Percentiles rank a stretch among this genome's conserved stretches.
Evolutionary conservation across 2,113 vertebrate genomes (phyloP).

Genomic region (Gambusia holbrooki): DNA sequence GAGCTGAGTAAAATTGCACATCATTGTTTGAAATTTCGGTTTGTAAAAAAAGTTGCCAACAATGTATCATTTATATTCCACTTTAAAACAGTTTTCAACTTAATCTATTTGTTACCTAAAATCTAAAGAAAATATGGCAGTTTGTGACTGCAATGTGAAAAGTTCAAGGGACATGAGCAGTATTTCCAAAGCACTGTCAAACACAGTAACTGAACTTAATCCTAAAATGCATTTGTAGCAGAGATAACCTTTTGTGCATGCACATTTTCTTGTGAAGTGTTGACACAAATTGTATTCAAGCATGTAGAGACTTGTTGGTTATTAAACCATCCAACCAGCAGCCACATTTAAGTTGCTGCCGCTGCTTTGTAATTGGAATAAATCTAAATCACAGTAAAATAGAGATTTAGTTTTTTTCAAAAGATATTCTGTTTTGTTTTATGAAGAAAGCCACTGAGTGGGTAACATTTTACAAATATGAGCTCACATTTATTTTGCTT

Average conservation of each 20-base stretch:
- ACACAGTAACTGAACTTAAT: constrained; percentile 46
- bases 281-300: constrained; percentile 66
- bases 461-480: constrained; percentile 19
- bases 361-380: constrained; percentile 32
- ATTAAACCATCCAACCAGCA: constrained; percentile 44
- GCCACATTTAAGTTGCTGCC: constrained; percentile 45
- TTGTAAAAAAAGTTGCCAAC: too few species aligned
- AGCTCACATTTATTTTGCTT: constrained; percentile 29
- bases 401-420: not conserved
- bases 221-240: constrained; percentile 61
- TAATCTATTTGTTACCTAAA: too few species aligned
- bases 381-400: constrained; percentile 12
- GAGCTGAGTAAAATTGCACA: too few species aligned
- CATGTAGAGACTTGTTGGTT: constrained; percentile 68
- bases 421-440: constrained; percentile 22
- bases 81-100: too few species aligned
- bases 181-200: constrained; percentile 1
- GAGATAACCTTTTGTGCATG: constrained; percentile 57
- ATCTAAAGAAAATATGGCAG: too few species aligned
- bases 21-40: too few species aligned
- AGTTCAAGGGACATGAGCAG: not conserved
- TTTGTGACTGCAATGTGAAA: not conserved
- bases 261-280: constrained; percentile 73
- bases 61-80: too few species aligned
- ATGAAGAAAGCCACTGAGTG: constrained; percentile 5